These are phyloP conservation scores for Myodes glareolus DNA, from an alignment of 2,113 vertebrate species.

Conservation along the genomic window DNA sequence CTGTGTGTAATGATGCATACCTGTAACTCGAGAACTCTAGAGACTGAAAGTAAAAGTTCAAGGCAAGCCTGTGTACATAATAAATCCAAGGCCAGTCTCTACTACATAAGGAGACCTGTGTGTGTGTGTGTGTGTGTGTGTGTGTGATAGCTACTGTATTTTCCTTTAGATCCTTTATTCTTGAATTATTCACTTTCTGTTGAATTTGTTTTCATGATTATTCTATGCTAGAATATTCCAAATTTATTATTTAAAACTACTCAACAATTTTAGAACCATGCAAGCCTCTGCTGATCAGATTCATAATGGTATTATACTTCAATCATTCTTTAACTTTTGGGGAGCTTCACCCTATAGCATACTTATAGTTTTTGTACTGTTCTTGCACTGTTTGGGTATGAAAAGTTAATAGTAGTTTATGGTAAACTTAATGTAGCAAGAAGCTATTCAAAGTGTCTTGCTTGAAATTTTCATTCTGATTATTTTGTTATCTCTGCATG, in stretches of 20 bases:
- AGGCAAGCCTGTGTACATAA: neutral
- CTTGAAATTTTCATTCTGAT: neutral
- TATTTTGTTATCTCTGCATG: neutral
- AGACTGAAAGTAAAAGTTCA: neutral
- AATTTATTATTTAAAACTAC: neutral
- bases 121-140: neutral
- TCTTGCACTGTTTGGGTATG: neutral
- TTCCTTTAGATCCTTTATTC: neutral
- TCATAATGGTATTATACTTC: neutral
- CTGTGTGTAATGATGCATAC: neutral
- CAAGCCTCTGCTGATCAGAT: neutral
- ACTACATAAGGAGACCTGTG: neutral
- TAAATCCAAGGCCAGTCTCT: neutral
- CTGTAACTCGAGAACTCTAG: neutral
- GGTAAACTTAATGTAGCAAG: neutral
- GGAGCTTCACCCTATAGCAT: neutral
- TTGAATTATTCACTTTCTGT: neutral
- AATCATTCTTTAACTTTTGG: neutral
- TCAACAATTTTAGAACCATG: neutral
- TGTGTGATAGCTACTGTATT: neutral
- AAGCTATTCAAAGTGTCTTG: neutral
- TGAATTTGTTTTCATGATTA: conserved; percentile 21
- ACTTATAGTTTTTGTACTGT: neutral
- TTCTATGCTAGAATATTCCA: neutral
- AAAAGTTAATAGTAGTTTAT: neutral